These are phyloP conservation scores for Acanthococcus lagerstroemiae DNA, from an alignment of 2,888 invertebrate species.

Conservation along the genomic window DNA sequence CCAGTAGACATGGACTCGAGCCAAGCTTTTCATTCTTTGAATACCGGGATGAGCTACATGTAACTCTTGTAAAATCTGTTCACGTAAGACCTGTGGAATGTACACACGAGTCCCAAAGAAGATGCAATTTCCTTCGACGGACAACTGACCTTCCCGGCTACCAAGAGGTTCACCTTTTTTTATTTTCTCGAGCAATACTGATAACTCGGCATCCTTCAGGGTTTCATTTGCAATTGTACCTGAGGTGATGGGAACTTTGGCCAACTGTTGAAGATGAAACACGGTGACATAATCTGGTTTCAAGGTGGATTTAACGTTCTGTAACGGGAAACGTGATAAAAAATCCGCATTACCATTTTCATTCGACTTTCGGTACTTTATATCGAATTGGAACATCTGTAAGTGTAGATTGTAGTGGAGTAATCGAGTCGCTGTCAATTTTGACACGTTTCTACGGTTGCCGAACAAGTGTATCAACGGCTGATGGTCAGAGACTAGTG, in stretches of 20 bases:
- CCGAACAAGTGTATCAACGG: neutral
- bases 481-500: neutral
- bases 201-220: neutral
- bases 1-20: conserved; percentile 37
- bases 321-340: neutral
- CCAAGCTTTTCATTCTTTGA: conserved; percentile 37
- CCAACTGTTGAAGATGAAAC: neutral
- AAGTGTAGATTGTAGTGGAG: conserved; percentile 25
- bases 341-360: conserved; percentile 1
- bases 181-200: neutral
- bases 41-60: conserved; percentile 37
- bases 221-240: conserved; percentile 19
- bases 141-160: neutral
- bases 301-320: neutral
- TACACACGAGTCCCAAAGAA: conserved; percentile 30
- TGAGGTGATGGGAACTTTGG: neutral
- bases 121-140: neutral
- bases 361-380: neutral
- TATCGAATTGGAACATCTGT: conserved; percentile 3
- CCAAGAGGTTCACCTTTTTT: neutral
- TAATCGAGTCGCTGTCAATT: conserved; percentile 7
- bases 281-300: neutral
- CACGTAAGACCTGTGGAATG: conserved; percentile 32
- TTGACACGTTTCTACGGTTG: neutral
- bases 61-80: conserved; percentile 36